These are phyloP conservation scores for Cladorhizidae sp. DNA, from an alignment of 37 sponge, comb jelly and placozoan genomes.

Conservation along the genomic window DNA sequence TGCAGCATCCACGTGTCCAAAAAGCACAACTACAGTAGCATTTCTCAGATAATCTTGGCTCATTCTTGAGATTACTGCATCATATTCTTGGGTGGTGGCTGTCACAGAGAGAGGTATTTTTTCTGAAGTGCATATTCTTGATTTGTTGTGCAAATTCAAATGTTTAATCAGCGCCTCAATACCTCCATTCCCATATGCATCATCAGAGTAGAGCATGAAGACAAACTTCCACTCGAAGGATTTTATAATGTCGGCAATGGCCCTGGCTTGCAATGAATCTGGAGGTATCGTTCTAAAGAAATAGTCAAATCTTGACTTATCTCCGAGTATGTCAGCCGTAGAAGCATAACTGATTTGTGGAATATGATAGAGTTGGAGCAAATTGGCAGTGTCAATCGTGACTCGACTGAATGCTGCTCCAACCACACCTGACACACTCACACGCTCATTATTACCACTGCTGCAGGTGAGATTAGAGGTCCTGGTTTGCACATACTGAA, in stretches of 20 bases:
- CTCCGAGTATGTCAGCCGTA: conserved; percentile 57
- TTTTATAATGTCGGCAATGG: conserved; percentile 58
- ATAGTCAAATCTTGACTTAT: conserved; percentile 65
- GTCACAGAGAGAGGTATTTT: not conserved
- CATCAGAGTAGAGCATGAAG: conserved; percentile 12
- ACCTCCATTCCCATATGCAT: conserved; percentile 53
- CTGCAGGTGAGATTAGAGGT: too few relatives aligned
- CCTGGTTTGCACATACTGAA: conserved; percentile 30
- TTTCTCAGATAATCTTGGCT: conserved; percentile 22
- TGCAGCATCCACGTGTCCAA: conserved; percentile 57
- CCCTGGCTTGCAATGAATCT: conserved; percentile 71
- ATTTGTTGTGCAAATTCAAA: not conserved
- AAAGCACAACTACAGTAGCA: conserved; percentile 59
- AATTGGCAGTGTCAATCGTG: conserved; percentile 57
- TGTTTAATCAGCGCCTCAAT: conserved; percentile 19
- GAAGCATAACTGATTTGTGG: conserved; percentile 84
- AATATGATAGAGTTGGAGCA: conserved; percentile 65
- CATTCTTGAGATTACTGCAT: not conserved
- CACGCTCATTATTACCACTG: not conserved
- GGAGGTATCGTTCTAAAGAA: conserved; percentile 85
- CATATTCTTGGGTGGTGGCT: not conserved
- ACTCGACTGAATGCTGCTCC: conserved; percentile 66
- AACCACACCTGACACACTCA: conserved; percentile 53
- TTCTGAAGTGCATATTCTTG: conserved; percentile 2
- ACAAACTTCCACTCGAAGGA: conserved; percentile 68